Base-by-base conservation (phyloP, 2,113 vertebrate genomes). In the Oxygymnocypris stewartii region DNA sequence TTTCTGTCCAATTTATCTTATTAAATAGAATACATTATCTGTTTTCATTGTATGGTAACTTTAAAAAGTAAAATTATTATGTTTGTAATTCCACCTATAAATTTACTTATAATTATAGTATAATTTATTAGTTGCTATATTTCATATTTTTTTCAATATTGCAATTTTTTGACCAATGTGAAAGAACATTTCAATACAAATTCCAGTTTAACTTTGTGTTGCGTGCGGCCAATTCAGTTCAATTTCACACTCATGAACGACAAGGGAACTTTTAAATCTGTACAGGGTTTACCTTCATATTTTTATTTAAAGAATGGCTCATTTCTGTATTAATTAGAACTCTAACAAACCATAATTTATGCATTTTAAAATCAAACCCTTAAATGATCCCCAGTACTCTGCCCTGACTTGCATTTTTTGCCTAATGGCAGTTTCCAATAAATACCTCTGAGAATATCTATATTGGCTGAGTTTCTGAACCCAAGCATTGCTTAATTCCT, bases 351-450 rank as follows among this genome's bases (percentile, higher is more conserved):
- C 18, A 40, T n/a, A 79, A 40, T 79, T 40, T n/a, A 61, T 25
- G 57, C 16, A 12, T 59, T 18, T 28, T 44, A 37, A 57, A n/a
- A 44, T 81, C 6, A 65, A 8, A 14, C 12, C 11, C 18, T 59
- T 54, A 78, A 57, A 79, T 59, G 10, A 44, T 44, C 7, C 77
- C 37, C 57, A 63, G 77, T 14, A 25, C 79, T 63, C 57, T 28
- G 57, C 11, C 14, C 78, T 80, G 57, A 80, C 40, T 65, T 37
- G 40, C 4, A 31, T 65, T 28, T 81, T 18, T 13, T 28, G 35
- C 59, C 37, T 67, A 47, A 81, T 65, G 13, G n/a, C 61, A 85
- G 65, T 37, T 47, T 79, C 49, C 23, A 4, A 82, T 67, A 65
- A 81, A 13, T 31, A 47, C n/a, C n/a, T 67, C 25, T 20, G 40